These are phyloP conservation scores for Polypterus senegalus DNA, from an alignment of 2,113 vertebrate species.

Conservation along the genomic window DNA sequence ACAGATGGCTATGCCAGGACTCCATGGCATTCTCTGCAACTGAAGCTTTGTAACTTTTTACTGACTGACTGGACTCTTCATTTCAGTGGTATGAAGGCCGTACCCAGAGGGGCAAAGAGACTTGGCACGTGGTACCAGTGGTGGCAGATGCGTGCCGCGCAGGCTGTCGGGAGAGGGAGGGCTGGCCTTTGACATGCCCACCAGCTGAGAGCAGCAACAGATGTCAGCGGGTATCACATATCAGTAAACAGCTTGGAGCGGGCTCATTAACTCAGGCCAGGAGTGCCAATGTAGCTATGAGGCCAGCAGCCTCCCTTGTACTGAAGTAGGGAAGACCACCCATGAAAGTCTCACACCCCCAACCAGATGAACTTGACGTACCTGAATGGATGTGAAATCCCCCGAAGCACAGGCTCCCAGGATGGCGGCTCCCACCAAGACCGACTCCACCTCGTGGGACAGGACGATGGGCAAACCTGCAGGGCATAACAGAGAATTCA, in stretches of 20 bases:
- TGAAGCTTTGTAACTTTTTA: too few relatives aligned
- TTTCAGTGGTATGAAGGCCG: too few relatives aligned
- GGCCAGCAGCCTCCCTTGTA: too few relatives aligned
- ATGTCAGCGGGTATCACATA: constrained; percentile 44
- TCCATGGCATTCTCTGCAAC: too few relatives aligned
- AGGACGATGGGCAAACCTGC: constrained; percentile 77
- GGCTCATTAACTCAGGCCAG: too few relatives aligned
- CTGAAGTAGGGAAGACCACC: too few relatives aligned
- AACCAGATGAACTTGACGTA: constrained; percentile 23
- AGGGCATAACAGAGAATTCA: too few relatives aligned
- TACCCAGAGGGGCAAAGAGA: too few relatives aligned
- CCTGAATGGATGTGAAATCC: constrained; percentile 74
- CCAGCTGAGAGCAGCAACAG: constrained; percentile 46
- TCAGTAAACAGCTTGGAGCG: constrained; percentile 37
- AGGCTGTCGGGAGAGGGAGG: constrained; percentile 23
- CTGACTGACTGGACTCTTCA: too few relatives aligned
- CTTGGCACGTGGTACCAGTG: constrained; percentile 18
- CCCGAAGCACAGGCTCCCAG: constrained; percentile 82
- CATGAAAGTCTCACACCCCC: too few relatives aligned
- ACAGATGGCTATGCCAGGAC: too few relatives aligned
- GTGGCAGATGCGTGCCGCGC: constrained; percentile 2
- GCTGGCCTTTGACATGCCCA: constrained; percentile 29
- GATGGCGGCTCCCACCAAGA: constrained; percentile 79
- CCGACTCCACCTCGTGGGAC: constrained; percentile 77
- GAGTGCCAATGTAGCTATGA: too few relatives aligned